Evolutionary conservation across 1,140 invertebrate species (phyloP).

Genomic region (Triops cancriformis): DNA sequence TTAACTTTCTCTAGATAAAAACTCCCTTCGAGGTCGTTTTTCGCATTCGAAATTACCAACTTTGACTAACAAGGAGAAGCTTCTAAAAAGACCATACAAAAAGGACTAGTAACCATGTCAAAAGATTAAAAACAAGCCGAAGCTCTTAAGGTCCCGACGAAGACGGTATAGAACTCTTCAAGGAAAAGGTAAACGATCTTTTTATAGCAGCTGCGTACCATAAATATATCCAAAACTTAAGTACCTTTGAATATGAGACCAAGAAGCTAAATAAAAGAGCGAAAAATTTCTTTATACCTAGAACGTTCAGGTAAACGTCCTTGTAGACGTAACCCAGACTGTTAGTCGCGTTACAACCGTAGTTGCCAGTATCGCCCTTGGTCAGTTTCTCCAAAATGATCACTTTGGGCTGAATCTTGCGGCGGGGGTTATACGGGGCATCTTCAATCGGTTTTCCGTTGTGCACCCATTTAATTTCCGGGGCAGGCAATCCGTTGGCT

Average conservation of each 20-base stretch:
- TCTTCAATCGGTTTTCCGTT: slow-evolving; percentile 83
- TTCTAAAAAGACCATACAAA: neutral
- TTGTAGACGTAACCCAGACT: slow-evolving; percentile 96
- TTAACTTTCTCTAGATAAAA: no score
- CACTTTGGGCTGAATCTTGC: slow-evolving; percentile 55
- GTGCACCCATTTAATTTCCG: slow-evolving; percentile 91
- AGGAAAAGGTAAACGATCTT: neutral
- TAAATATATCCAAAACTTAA: neutral
- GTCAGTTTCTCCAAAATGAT: slow-evolving; percentile 73
- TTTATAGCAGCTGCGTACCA: no score
- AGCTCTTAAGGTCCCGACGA: neutral
- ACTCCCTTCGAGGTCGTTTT: no score
- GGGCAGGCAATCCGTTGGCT: slow-evolving; percentile 77
- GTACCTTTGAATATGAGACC: neutral
- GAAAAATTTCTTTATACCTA: slow-evolving; percentile 48
- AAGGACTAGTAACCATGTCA: no score
- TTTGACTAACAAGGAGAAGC: neutral
- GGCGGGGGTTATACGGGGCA: slow-evolving; percentile 61
- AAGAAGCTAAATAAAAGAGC: slow-evolving; percentile 20
- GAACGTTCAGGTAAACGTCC: slow-evolving; percentile 94
- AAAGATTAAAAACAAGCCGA: no score
- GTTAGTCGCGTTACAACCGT: slow-evolving; percentile 96
- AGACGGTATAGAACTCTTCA: no score
- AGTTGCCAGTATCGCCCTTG: slow-evolving; percentile 80
- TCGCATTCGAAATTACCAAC: neutral